These are phyloP conservation scores for Odiellus spinosus DNA, from an alignment of 2,888 invertebrate genomes.

Conservation along the genomic window DNA sequence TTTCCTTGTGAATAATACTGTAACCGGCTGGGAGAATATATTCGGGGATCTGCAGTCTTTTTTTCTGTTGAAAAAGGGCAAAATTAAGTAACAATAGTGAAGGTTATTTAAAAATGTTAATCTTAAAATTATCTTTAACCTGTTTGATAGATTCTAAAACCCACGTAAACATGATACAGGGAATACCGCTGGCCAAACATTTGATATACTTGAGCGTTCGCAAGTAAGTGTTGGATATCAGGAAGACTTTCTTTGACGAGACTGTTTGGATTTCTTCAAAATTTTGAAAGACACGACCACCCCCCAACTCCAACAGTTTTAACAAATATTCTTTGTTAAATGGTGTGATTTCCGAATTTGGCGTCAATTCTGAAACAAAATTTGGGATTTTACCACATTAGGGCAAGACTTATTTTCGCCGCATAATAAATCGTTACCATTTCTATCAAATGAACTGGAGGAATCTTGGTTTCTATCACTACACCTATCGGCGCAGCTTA, in stretches of 20 bases:
- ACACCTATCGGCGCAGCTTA: no score
- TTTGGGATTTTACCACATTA: no score
- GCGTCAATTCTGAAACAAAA: no score
- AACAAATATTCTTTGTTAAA: background rate
- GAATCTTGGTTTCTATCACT: no score
- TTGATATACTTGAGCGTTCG: constrained; percentile 30
- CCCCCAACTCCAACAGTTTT: background rate
- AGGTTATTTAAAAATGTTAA: background rate
- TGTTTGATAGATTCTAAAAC: constrained; percentile 49
- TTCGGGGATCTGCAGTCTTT: constrained; percentile 9
- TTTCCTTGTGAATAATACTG: constrained; percentile 11
- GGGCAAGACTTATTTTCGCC: no score
- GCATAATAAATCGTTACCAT: no score
- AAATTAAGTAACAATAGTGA: background rate
- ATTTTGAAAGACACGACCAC: background rate
- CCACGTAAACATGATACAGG: constrained; percentile 44
- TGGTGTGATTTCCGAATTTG: background rate
- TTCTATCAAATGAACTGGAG: no score
- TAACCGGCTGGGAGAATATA: constrained; percentile 17
- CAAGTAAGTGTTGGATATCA: constrained; percentile 27
- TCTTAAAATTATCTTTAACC: no score
- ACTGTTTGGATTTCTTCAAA: background rate
- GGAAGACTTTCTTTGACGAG: constrained; percentile 14
- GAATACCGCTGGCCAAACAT: constrained; percentile 25
- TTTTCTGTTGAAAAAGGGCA: constrained; percentile 6